Evolutionary conservation across 2,888 invertebrate genomes (phyloP).

Genomic region (Lasioglossum lativentre): DNA sequence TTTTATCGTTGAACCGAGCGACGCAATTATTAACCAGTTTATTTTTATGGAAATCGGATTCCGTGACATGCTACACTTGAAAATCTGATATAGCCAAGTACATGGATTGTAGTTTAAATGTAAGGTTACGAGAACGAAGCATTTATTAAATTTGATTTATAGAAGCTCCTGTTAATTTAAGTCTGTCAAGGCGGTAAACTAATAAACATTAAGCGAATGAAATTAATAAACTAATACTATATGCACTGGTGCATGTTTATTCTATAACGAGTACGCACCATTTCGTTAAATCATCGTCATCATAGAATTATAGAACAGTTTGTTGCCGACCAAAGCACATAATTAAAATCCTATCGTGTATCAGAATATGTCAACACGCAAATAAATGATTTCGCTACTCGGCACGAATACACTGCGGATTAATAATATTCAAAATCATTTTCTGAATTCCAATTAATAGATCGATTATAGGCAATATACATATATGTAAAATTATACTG

Average conservation of each 20-base stretch:
- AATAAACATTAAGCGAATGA: neutral
- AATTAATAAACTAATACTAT: neutral
- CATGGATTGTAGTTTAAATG: neutral
- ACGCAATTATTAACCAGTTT: neutral
- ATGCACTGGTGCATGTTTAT: neutral
- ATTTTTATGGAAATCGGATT: neutral
- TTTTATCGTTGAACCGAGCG: neutral
- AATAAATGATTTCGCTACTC: neutral
- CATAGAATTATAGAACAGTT: conserved; percentile 1
- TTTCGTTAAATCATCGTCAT: neutral
- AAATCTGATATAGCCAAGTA: neutral
- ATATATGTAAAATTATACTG: too few relatives aligned
- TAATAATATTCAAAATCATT: neutral
- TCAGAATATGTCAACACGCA: neutral
- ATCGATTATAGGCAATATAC: neutral
- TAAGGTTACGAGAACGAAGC: neutral
- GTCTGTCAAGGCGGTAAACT: neutral
- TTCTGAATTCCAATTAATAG: neutral
- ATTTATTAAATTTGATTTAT: neutral
- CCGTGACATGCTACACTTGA: neutral
- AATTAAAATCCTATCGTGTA: neutral
- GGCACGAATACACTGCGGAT: neutral
- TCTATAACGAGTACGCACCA: neutral
- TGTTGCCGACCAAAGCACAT: neutral
- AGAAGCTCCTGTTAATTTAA: neutral